phyloP scores from a whole-genome alignment of 2,113 vertebrate species.

The Eudyptes chrysolophus region DNA sequence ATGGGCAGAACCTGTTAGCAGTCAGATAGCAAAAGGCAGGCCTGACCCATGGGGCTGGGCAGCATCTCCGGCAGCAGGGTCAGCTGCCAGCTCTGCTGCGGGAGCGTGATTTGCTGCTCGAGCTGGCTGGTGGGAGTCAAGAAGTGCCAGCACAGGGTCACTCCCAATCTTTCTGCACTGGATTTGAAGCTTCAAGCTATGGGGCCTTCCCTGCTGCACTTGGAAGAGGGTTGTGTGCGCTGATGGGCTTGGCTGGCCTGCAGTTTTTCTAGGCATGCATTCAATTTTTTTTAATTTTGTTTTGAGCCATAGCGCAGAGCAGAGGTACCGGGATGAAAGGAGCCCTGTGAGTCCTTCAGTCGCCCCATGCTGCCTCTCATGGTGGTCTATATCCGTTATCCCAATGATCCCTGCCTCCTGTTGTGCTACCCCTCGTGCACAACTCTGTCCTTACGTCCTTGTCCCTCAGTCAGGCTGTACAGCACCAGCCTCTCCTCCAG shows the following conservation, averaged over 20 bases:
- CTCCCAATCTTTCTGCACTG: not conserved
- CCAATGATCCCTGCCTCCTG: fast-evolving
- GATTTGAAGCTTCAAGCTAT: not conserved
- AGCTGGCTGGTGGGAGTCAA: not conserved
- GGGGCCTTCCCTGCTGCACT: not conserved
- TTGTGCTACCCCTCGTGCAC: not conserved
- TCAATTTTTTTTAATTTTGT: not conserved
- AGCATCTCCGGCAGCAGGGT: not conserved
- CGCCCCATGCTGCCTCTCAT: not conserved
- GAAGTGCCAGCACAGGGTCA: not conserved
- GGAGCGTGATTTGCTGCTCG: not conserved
- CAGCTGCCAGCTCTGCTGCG: not conserved
- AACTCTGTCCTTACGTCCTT: not conserved
- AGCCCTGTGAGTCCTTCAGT: not conserved
- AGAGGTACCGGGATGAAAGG: not conserved
- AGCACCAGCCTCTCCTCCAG: not conserved
- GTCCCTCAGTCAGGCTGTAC: not conserved
- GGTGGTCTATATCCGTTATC: not conserved
- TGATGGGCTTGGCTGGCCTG: not conserved
- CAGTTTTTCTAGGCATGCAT: not conserved
- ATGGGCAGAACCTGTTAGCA: not conserved
- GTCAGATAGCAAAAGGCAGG: not conserved
- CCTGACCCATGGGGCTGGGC: not conserved
- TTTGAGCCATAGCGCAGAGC: not conserved
- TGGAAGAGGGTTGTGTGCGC: not conserved